Percentiles rank a stretch among this genome's conserved stretches.
These are phyloP conservation scores for Rhopalosiphum padi DNA, from an alignment of 1,140 invertebrate species.

Conservation along the genomic window DNA sequence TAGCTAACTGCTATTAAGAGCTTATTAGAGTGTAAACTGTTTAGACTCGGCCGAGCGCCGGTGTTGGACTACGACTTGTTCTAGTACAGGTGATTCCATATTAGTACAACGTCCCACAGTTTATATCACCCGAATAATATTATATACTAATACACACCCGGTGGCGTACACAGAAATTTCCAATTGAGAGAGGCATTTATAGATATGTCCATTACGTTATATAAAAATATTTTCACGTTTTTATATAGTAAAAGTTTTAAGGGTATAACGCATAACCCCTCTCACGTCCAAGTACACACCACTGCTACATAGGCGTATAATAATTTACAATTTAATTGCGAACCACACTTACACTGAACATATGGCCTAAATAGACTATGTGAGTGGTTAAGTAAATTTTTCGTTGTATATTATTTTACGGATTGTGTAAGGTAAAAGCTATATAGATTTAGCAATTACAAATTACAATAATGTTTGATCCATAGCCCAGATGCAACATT, in stretches of 20 bases:
- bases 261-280: too few relatives aligned
- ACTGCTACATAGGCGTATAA: too few relatives aligned
- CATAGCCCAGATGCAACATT: not conserved
- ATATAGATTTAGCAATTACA: not conserved
- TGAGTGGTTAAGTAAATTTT: not conserved
- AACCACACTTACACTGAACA: not conserved
- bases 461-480: not conserved
- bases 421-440: not conserved
- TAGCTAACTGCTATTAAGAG: constrained; percentile 4
- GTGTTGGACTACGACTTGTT: not conserved
- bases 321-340: too few relatives aligned
- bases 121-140: not conserved
- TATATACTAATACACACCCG: too few relatives aligned
- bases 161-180: too few relatives aligned
- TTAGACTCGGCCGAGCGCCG: not conserved
- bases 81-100: not conserved
- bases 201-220: too few relatives aligned
- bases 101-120: not conserved
- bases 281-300: too few relatives aligned
- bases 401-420: not conserved
- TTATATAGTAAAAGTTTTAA: too few relatives aligned
- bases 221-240: too few relatives aligned
- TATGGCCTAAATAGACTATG: not conserved
- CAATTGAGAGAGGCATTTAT: too few relatives aligned
- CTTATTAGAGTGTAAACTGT: not conserved